Evolutionary conservation across 2,113 vertebrate genomes (phyloP).

Genomic region (Syrrhaptes paradoxus): DNA sequence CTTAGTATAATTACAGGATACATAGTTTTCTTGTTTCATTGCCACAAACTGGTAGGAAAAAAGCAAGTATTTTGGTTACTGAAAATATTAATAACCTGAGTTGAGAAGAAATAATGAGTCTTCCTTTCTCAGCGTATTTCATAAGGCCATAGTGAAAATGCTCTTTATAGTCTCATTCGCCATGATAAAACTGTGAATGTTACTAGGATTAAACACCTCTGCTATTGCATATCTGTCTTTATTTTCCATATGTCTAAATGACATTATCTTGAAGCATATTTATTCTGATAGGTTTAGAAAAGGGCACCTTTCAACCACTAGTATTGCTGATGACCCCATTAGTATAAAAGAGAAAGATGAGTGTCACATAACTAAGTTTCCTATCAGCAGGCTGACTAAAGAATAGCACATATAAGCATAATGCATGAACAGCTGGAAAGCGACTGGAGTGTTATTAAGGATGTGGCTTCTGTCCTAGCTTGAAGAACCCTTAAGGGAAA

Average conservation of each 20-base stretch:
- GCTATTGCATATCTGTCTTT: not conserved
- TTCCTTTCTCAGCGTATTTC: not conserved
- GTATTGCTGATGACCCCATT: not conserved
- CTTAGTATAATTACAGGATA: not conserved
- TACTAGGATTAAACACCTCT: not conserved
- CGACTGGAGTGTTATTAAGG: not conserved
- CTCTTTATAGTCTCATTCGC: not conserved
- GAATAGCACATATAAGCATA: not conserved
- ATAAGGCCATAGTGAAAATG: not conserved
- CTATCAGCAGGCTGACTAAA: not conserved
- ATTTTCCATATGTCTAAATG: not conserved
- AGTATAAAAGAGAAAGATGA: not conserved
- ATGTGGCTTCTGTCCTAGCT: not conserved
- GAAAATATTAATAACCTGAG: not conserved
- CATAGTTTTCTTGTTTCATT: not conserved
- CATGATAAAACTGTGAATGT: fast-evolving
- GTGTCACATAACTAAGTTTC: not conserved
- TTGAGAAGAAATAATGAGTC: not conserved
- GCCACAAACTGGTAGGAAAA: not conserved
- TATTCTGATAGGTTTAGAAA: not conserved
- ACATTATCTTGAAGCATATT: not conserved
- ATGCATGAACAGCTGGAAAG: not conserved
- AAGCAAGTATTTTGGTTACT: not conserved
- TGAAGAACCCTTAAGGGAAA: not conserved
- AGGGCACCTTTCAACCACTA: not conserved